Percentiles rank a stretch among this genome's conserved stretches.
Conservation (phyloP, 2,888 invertebrate species). For the Polymixis flavicincta region DNA sequence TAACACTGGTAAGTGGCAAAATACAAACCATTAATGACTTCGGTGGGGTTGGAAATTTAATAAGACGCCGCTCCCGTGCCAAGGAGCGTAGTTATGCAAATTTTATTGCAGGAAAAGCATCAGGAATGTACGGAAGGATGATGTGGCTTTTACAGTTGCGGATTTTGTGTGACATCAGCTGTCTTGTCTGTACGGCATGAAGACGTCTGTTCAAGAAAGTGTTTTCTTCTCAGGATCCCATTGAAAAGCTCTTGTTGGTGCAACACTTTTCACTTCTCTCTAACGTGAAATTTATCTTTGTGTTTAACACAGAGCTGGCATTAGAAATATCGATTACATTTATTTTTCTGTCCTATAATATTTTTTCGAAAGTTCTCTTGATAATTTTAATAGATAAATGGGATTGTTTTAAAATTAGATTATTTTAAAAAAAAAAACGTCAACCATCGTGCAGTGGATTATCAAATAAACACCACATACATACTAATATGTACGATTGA, state of each 20-base stretch:
- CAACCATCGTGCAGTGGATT: background rate
- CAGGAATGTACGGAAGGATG: slow-evolving; percentile 73
- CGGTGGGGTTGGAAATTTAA: slow-evolving; percentile 89
- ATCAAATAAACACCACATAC: background rate
- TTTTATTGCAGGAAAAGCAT: slow-evolving; percentile 89
- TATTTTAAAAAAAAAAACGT: background rate
- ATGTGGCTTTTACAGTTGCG: slow-evolving; percentile 36
- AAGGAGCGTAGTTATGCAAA: slow-evolving; percentile 90
- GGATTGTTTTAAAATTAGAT: background rate
- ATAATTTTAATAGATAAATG: background rate
- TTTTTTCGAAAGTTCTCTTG: background rate
- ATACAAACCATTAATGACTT: slow-evolving; percentile 90
- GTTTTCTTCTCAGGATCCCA: background rate
- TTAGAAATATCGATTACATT: background rate
- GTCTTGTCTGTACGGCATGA: slow-evolving; percentile 6
- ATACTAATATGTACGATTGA: too few species aligned
- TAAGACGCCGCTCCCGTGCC: slow-evolving; percentile 87
- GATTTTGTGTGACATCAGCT: background rate
- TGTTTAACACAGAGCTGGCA: background rate
- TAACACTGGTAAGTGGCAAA: slow-evolving; percentile 88
- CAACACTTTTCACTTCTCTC: background rate
- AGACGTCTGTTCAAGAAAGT: background rate
- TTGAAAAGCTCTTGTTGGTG: background rate
- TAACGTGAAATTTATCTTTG: background rate
- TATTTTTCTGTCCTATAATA: background rate